Evolutionary conservation across 2,797 vertebrate genomes (phyloP), one percentile per base, ranked within the genome.

Genomic region (Cottoperca gobio): DNA sequence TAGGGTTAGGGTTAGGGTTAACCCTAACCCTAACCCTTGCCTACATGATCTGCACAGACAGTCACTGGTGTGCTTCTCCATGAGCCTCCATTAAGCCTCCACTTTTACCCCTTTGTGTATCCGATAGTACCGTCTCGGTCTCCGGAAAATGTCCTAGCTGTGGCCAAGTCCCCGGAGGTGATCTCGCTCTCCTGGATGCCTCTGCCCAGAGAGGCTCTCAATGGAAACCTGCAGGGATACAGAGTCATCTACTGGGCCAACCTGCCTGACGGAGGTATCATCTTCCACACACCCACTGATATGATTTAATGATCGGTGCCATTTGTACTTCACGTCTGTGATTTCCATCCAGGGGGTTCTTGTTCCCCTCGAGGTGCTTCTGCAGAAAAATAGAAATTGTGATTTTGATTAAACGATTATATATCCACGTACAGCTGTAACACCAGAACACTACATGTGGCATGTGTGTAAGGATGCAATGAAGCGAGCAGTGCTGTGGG

Each of bases 191-290:
- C 98, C 71, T 99, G 98, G 98, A 96, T 97, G 73, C 95, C 96
- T 0, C 90, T 99, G 50, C 95, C 97, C 19, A 96, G 97, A 90
- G 98, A 99, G 77, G 95, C 97, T 19, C 94, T 99, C 73, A 99
- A 99, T 0, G 98, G 98, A 40, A 98, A 99, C 93, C 96, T 99
- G 65, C 97, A 98, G 90, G 98, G 98, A 26, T 99, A 98, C 93
- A 93, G 97, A 65, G 97, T 99, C 82, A 99, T 99, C 87, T 99
- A 97, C 94, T 99, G 97, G 97, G 97, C 98, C 83, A 99, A 99
- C 86, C 96, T 99, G 88, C 95, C 97, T 70, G 98, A 99, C 0
- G 98, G 98, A 97, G 98, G 98, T 99, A 89, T 35, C 0, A 42
- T 23, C 49, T 71, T n/a, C 28, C 12, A 33, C 46, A 42, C 35